Evolutionary conservation across 2,113 vertebrate genomes (phyloP), one percentile per base, ranked within the genome.

Genomic region (Hystrix brachyura): DNA sequence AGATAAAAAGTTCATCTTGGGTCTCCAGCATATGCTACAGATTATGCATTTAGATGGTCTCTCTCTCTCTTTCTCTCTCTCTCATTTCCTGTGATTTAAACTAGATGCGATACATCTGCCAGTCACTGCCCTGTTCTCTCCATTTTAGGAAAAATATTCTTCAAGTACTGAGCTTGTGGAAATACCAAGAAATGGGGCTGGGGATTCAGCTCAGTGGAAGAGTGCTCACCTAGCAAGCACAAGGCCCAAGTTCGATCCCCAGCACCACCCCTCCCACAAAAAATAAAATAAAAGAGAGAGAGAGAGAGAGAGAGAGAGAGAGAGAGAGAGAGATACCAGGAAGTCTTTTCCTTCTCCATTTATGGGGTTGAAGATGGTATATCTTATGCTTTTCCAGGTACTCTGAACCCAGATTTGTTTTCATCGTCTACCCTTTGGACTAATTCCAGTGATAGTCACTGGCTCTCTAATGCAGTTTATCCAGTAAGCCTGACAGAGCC

Each of bases 351-450:
- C 48, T 65, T 95, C 82, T 95, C 18, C 11, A 55, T 8, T 60
- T 59, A 74, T 3, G 15, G 48, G 43, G 71, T 27, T 84, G 32
- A 62, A 90, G 57, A 90, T 23, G 55, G 32, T 27, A 38, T 10
- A 38, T 10, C 15, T 80, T 43, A 10, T 43, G 32, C 17, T 95
- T 96, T 95, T 76, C 64, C 0, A 48, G 60, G 55, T 59, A 19
- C 34, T 81, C 90, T 93, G 69, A 65, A 87, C 64, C 87, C 48
- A 87, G 65, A 72, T 72, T 57, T 65, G 79, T 91, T 96, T 95
- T 84, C 48, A 55, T 90, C 74, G 53, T 91, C 67, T 65, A 78
- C 25, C 43, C 80, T 92, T 78, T n/a, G 55, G 19, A 46, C 51
- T 87, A 88, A 87, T 67, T 60, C 11, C 32, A 95, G 23, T 82